A percentile compares a stretch with the other conserved stretches of the same genome.
Evolutionary conservation across 1,140 invertebrate species (phyloP).

Genomic region (Brachionus calyciflorus): DNA sequence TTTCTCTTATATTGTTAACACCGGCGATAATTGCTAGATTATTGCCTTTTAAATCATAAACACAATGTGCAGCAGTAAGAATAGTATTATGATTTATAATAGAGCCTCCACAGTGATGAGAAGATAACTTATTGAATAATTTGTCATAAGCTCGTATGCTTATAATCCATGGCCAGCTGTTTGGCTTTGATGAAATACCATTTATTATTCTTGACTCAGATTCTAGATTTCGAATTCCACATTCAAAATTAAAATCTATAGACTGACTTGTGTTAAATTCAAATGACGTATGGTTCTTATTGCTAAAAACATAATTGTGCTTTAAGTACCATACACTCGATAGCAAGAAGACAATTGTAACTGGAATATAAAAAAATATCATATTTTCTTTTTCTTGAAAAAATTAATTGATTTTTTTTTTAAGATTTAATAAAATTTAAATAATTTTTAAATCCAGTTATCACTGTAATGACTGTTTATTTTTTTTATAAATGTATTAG

Average conservation of each 20-base stretch:
- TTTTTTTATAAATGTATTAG: no score
- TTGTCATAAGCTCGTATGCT: conserved; percentile 47
- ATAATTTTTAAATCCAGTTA: no score
- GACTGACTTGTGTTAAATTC: background rate
- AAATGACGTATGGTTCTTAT: background rate
- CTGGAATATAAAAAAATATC: no score
- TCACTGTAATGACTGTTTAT: no score
- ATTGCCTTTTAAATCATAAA: conserved; percentile 45
- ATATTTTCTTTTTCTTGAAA: background rate
- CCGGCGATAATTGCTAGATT: conserved; percentile 3
- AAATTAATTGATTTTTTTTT: background rate
- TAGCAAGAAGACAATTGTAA: no score
- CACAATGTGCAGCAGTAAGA: conserved; percentile 73
- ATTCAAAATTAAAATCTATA: conserved; percentile 3
- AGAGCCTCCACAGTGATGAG: conserved; percentile 70
- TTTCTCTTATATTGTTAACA: conserved; percentile 9
- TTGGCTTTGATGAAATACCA: background rate
- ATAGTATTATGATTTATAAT: conserved; percentile 71
- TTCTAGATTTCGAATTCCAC: background rate
- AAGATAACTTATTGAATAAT: background rate
- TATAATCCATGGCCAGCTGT: conserved; percentile 52
- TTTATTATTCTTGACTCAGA: conserved; percentile 12
- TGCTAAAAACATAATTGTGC: no score
- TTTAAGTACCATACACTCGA: no score
- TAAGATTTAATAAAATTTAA: background rate